A percentile compares a stretch with the other conserved stretches of the same genome.
These are phyloP conservation scores for Ailuropoda melanoleuca DNA, from an alignment of 2,113 vertebrate species.

Conservation along the genomic window DNA sequence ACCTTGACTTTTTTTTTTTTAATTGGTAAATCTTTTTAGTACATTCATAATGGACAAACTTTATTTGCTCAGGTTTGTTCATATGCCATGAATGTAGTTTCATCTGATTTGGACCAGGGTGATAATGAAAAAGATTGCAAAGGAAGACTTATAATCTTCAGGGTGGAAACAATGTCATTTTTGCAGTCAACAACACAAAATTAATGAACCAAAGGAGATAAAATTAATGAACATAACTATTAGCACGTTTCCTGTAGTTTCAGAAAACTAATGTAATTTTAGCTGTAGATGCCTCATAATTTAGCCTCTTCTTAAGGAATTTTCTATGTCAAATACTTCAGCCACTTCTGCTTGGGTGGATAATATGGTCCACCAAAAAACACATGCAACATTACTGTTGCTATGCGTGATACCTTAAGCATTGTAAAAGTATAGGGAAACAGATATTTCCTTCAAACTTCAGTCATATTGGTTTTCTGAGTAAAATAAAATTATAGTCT, in stretches of 20 bases:
- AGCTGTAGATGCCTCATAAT: constrained; percentile 62
- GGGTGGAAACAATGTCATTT: constrained; percentile 69
- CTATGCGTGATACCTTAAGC: background rate
- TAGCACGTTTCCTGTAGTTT: constrained; percentile 76
- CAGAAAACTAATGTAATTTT: constrained; percentile 69
- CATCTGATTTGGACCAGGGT: constrained; percentile 42
- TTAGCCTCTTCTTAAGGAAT: constrained; percentile 3
- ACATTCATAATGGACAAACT: constrained; percentile 68
- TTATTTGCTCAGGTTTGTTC: constrained; percentile 56
- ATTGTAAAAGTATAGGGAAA: background rate
- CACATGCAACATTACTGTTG: background rate
- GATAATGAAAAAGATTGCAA: constrained; percentile 54
- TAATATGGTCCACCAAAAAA: background rate
- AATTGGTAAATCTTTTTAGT: background rate
- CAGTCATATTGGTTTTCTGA: background rate
- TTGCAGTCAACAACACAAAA: constrained; percentile 76
- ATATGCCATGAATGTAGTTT: constrained; percentile 13
- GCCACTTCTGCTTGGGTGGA: background rate
- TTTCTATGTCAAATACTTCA: background rate
- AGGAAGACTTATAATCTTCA: constrained; percentile 43
- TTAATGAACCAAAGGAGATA: constrained; percentile 80
- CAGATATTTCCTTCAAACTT: background rate
- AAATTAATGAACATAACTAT: constrained; percentile 81
- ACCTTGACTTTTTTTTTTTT: background rate
- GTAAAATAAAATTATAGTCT: background rate